These are phyloP conservation scores for Spheniscus humboldti DNA, from an alignment of 2,797 vertebrate species.

Conservation along the genomic window DNA sequence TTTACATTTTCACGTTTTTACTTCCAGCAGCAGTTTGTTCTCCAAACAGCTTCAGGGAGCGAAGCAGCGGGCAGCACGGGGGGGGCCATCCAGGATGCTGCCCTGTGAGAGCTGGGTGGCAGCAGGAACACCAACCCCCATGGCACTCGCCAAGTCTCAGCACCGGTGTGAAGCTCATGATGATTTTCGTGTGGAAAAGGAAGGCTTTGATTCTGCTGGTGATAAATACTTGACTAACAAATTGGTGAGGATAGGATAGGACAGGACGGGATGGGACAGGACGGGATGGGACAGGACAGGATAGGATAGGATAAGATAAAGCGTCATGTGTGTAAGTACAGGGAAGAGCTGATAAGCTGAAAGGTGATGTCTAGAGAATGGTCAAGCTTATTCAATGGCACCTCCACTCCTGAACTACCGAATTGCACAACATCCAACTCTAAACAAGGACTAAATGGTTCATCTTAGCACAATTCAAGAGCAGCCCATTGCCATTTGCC, in stretches of 20 bases:
- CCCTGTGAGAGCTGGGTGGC: fast-evolving
- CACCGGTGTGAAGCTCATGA: neutral
- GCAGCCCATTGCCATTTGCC: neutral
- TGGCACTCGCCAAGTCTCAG: fast-evolving
- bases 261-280: no score
- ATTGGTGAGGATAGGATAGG: no score
- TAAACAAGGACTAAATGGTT: neutral
- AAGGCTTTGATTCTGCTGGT: neutral
- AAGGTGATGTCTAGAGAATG: neutral
- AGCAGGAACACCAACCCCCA: neutral
- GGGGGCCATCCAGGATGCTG: neutral
- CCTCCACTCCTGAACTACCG: neutral
- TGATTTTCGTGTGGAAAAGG: neutral
- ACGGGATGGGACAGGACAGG: no score
- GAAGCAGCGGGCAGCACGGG: fast-evolving
- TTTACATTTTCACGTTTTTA: neutral
- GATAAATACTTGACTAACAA: neutral
- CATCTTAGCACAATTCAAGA: neutral
- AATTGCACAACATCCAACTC: neutral
- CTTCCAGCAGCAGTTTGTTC: neutral
- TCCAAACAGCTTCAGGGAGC: neutral
- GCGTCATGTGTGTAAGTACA: neutral
- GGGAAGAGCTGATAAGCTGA: neutral
- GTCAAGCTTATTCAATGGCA: neutral
- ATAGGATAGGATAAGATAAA: no score